phyloP scores from a whole-genome alignment of 2,113 vertebrate genomes.

The Osmerus eperlanus region DNA sequence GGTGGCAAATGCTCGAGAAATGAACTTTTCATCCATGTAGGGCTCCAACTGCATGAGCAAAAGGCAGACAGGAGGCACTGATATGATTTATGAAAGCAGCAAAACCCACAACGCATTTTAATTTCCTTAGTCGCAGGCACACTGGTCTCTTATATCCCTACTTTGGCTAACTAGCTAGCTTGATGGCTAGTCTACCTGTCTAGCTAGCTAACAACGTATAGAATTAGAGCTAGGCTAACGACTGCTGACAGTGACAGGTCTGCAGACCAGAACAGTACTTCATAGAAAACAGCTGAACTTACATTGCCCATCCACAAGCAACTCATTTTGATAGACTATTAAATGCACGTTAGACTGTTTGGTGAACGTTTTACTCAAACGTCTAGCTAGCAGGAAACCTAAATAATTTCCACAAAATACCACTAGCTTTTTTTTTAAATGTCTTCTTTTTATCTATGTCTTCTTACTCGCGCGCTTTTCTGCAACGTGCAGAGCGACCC shows the following conservation, averaged over 20 bases:
- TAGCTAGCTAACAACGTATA: neutral
- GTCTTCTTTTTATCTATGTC: neutral
- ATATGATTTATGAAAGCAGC: neutral
- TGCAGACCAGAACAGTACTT: neutral
- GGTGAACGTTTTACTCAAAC: too few relatives aligned
- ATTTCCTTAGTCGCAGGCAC: too few relatives aligned
- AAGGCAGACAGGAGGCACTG: neutral
- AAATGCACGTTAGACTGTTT: too few relatives aligned
- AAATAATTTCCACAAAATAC: neutral
- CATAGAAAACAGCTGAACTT: slow-evolving; percentile 45
- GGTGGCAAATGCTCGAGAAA: slow-evolving; percentile 82
- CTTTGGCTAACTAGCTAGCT: neutral
- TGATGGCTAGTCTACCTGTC: neutral
- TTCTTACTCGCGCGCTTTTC: neutral
- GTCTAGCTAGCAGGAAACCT: neutral
- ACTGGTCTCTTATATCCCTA: too few relatives aligned
- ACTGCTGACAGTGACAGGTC: neutral
- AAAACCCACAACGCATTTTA: neutral
- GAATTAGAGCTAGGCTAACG: neutral
- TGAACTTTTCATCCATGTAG: slow-evolving; percentile 86
- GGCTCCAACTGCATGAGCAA: slow-evolving; percentile 73
- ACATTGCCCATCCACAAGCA: slow-evolving; percentile 78
- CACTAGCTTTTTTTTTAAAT: neutral
- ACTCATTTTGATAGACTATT: slow-evolving; percentile 26
- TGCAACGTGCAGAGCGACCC: neutral